phyloP scores from a whole-genome alignment of 2,797 vertebrate species.

The Acanthiza pusilla region DNA sequence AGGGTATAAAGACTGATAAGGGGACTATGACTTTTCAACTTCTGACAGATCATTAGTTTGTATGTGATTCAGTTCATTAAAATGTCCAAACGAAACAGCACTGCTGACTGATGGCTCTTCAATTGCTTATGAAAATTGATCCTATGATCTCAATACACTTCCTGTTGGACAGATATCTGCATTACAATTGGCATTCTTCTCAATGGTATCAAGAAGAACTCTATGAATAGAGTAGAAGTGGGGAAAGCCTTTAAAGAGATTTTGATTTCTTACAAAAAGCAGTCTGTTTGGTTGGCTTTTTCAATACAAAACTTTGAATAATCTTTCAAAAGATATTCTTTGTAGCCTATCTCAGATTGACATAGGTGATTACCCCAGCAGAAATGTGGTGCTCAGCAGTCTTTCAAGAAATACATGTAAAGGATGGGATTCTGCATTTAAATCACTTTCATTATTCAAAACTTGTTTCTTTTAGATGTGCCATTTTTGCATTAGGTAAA shows the following conservation, averaged over 20 bases:
- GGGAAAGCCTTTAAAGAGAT: neutral
- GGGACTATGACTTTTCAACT: neutral
- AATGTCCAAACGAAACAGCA: neutral
- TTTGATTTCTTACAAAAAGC: neutral
- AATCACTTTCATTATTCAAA: neutral
- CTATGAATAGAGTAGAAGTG: neutral
- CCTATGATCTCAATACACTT: neutral
- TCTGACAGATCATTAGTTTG: neutral
- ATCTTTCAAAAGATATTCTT: neutral
- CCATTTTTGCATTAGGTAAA: neutral
- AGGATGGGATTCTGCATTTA: neutral
- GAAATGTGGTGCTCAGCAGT: neutral
- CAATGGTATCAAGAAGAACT: neutral
- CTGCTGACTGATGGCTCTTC: neutral
- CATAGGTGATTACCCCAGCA: neutral
- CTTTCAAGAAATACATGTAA: neutral
- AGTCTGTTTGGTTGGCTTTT: neutral
- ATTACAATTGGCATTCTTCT: neutral
- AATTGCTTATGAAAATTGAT: slow-evolving; percentile 1
- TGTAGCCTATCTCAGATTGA: neutral
- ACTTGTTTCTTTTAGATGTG: neutral
- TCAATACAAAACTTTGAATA: neutral
- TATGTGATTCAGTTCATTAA: neutral
- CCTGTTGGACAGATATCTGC: neutral
- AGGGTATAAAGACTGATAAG: neutral